Conservation (phyloP, 1,140 invertebrate genomes). For the Temnothorax longispinosus region DNA sequence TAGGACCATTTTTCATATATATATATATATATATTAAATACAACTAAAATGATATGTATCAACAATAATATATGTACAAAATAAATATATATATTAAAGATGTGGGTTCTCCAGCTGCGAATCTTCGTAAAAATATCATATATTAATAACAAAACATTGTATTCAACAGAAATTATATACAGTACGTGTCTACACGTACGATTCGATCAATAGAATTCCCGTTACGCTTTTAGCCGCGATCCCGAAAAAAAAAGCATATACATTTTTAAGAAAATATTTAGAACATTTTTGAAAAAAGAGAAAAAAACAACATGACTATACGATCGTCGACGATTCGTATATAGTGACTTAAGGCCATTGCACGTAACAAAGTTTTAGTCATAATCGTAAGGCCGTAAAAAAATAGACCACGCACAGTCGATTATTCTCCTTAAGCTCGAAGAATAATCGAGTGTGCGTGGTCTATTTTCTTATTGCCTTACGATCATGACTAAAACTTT, state of each 20-base stretch:
- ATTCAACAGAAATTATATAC: slow-evolving; percentile 57
- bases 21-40: slow-evolving; percentile 57
- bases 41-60: slow-evolving; percentile 71
- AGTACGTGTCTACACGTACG: slow-evolving; percentile 37
- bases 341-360: no score
- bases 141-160: slow-evolving; percentile 57
- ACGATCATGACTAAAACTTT: no score
- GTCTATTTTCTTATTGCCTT: no score
- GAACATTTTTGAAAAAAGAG: background rate
- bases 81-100: slow-evolving; percentile 67
- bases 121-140: slow-evolving; percentile 45
- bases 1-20: slow-evolving; percentile 57
- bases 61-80: slow-evolving; percentile 64
- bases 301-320: slow-evolving; percentile 13
- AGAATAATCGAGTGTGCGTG: no score
- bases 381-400: no score
- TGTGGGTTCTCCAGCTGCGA: slow-evolving; percentile 31
- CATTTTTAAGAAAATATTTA: background rate
- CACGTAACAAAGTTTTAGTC: no score
- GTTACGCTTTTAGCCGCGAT: slow-evolving; percentile 1
- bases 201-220: slow-evolving; percentile 27
- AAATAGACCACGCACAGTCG: no score
- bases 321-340: slow-evolving; percentile 1
- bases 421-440: no score
- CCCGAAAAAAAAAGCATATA: background rate